Conservation (phyloP, 2,888 invertebrate species). For the Dynastes grantii region DNA sequence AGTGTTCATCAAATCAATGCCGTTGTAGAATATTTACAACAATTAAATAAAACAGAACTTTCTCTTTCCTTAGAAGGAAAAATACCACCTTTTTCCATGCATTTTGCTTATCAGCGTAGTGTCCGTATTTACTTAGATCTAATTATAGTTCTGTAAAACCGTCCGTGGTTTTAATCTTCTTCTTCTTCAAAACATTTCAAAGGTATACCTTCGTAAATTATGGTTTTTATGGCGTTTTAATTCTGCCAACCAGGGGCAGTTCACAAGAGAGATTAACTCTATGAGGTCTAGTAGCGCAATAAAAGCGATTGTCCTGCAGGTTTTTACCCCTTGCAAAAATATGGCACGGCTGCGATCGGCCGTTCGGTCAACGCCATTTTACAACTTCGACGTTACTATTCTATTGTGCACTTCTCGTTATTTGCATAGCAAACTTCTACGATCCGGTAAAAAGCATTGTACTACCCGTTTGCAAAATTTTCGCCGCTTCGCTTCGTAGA, state of each 20-base stretch:
- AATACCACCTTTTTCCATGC: too few relatives aligned
- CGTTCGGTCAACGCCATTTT: constrained; percentile 5
- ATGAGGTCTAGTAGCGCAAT: background rate
- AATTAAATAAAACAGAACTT: too few relatives aligned
- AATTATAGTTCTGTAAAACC: background rate
- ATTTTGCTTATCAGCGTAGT: too few relatives aligned
- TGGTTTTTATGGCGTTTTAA: too few relatives aligned
- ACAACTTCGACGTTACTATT: background rate
- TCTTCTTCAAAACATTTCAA: constrained; percentile 5
- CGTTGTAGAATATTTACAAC: too few relatives aligned
- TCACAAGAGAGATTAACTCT: too few relatives aligned
- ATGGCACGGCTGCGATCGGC: background rate
- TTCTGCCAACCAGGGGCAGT: too few relatives aligned
- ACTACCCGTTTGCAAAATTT: background rate
- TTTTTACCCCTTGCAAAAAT: constrained; percentile 54
- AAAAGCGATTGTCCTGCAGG: constrained; percentile 2
- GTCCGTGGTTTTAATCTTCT: background rate
- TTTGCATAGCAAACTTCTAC: background rate
- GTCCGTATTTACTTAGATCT: background rate
- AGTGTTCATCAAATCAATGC: too few relatives aligned
- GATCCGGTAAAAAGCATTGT: background rate
- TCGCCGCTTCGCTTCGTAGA: background rate
- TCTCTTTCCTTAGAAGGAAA: too few relatives aligned
- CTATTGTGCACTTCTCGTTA: constrained; percentile 18
- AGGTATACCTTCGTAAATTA: background rate